These are phyloP conservation scores for Mellilla xanthometata DNA, from an alignment of 2,888 invertebrate species.

Conservation along the genomic window DNA sequence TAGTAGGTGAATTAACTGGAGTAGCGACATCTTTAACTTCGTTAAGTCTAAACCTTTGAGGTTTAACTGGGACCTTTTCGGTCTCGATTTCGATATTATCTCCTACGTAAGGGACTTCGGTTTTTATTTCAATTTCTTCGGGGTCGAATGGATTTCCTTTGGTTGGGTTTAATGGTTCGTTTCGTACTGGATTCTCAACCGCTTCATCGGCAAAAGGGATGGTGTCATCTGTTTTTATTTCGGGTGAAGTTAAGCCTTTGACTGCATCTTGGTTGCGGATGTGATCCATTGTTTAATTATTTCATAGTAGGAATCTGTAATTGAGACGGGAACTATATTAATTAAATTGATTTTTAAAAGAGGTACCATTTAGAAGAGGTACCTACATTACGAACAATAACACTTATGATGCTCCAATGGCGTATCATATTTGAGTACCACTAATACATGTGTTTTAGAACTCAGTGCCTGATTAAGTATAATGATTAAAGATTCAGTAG, in stretches of 20 bases:
- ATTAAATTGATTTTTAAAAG: too few relatives aligned
- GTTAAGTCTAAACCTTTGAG: slow-evolving; percentile 19
- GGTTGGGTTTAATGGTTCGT: slow-evolving; percentile 13
- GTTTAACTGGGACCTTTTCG: slow-evolving; percentile 27
- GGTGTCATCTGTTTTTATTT: slow-evolving; percentile 45
- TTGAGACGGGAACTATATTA: slow-evolving; percentile 2
- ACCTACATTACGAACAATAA: too few relatives aligned
- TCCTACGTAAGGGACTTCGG: slow-evolving; percentile 28
- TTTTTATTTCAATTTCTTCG: slow-evolving; percentile 33
- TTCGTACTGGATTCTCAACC: slow-evolving; percentile 45
- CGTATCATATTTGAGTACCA: neutral
- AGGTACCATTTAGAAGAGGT: too few relatives aligned
- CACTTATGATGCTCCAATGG: neutral
- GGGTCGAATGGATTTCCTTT: slow-evolving; percentile 44
- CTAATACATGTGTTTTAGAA: neutral
- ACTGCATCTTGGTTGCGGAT: slow-evolving; percentile 47
- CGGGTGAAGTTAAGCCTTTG: slow-evolving; percentile 67
- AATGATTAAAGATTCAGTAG: slow-evolving; percentile 9
- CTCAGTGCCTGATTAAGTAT: neutral
- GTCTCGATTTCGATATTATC: slow-evolving; percentile 41
- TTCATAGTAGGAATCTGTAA: slow-evolving; percentile 63
- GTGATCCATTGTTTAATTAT: slow-evolving; percentile 53
- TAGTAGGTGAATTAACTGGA: slow-evolving; percentile 19
- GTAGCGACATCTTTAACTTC: slow-evolving; percentile 1
- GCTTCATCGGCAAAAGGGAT: slow-evolving; percentile 62